phyloP scores from a whole-genome alignment of 2,797 vertebrate species.

The Myotis findleyi region DNA sequence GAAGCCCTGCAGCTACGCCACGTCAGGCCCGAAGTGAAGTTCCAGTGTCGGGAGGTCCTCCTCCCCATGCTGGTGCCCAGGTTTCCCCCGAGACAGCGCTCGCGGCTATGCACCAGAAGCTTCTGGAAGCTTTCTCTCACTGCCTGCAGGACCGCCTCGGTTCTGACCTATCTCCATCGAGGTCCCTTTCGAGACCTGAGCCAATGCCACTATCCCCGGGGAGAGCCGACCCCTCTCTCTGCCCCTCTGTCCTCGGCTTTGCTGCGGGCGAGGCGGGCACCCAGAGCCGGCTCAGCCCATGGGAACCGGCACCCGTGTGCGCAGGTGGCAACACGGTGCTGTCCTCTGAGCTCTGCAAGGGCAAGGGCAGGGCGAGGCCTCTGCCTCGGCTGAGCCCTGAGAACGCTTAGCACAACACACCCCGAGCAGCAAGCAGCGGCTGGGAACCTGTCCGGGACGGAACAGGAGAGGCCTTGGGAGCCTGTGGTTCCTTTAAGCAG shows the following conservation, averaged over 20 bases:
- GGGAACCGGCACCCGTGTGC: not conserved
- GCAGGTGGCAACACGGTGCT: too few species aligned
- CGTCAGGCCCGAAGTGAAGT: fast-evolving
- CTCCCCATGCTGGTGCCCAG: too few species aligned
- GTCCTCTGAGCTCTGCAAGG: not conserved
- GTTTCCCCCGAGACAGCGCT: not conserved
- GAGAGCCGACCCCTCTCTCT: not conserved
- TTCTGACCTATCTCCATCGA: not conserved
- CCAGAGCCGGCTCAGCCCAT: not conserved
- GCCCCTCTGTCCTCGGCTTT: not conserved
- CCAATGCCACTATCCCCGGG: not conserved
- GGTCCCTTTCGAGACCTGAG: not conserved
- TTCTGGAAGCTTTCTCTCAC: not conserved
- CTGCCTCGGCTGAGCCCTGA: not conserved
- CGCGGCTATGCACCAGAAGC: fast-evolving
- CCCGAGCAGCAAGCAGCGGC: not conserved
- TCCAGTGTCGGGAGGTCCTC: not conserved
- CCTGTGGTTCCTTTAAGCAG: not conserved
- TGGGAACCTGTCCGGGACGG: not conserved
- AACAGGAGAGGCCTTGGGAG: not conserved
- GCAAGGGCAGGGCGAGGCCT: fast-evolving
- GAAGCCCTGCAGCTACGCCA: not conserved
- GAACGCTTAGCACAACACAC: not conserved
- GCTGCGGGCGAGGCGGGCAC: not conserved
- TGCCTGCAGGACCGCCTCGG: not conserved